These are phyloP conservation scores for Larimichthys crocea DNA, from an alignment of 2,113 vertebrate species.

Conservation along the genomic window DNA sequence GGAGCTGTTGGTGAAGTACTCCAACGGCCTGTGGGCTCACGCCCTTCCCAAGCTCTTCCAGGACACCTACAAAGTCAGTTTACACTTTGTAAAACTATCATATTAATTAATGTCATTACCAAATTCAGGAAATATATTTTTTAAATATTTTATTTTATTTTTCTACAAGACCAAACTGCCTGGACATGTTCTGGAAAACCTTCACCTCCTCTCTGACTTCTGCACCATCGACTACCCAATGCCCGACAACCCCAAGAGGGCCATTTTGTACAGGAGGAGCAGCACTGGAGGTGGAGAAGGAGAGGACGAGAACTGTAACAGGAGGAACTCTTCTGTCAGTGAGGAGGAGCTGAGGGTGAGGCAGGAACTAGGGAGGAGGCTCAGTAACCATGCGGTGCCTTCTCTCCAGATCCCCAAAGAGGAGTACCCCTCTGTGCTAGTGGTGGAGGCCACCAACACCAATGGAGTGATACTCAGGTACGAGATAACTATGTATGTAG, in stretches of 20 bases:
- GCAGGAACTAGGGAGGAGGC: constrained; percentile 64
- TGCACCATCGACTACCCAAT: constrained; percentile 91
- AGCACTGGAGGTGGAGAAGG: constrained; percentile 46
- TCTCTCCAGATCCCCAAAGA: constrained; percentile 89
- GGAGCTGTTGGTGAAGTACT: constrained; percentile 90
- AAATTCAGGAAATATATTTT: neutral
- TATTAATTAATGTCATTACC: neutral
- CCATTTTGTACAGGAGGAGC: constrained; percentile 89
- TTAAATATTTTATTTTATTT: constrained; percentile 13
- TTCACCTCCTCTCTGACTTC: constrained; percentile 89
- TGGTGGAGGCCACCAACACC: constrained; percentile 91
- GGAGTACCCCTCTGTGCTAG: constrained; percentile 92
- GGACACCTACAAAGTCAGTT: constrained; percentile 86
- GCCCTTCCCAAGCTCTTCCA: constrained; percentile 94
- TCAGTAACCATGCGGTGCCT: constrained; percentile 81
- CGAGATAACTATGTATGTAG: neutral
- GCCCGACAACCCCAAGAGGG: constrained; percentile 90
- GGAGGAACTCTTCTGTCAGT: constrained; percentile 45
- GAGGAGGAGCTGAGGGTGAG: constrained; percentile 67
- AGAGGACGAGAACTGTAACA: constrained; percentile 82
- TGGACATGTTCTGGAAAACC: constrained; percentile 87
- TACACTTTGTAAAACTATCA: neutral
- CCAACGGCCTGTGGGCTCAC: constrained; percentile 93
- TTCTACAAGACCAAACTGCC: constrained; percentile 88
- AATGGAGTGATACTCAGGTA: constrained; percentile 92